Percentiles rank a stretch among this genome's conserved stretches.
These are phyloP conservation scores for Eupithecia insigniata DNA, from an alignment of 2,888 invertebrate species.

Conservation along the genomic window DNA sequence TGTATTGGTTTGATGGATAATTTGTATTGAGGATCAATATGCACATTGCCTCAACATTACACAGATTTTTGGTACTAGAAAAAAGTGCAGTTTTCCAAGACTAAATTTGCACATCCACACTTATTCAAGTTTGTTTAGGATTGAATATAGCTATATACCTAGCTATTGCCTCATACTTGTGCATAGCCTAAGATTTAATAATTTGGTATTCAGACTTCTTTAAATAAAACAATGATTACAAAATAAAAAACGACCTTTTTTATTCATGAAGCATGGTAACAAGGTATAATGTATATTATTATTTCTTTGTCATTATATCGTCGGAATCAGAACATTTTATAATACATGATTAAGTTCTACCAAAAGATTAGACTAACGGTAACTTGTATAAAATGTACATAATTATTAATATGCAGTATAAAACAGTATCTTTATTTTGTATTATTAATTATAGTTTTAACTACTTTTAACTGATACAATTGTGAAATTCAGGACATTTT, in stretches of 20 bases:
- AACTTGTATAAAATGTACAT: slow-evolving; percentile 84
- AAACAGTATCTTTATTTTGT: slow-evolving; percentile 76
- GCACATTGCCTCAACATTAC: too few relatives aligned
- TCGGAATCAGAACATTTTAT: slow-evolving; percentile 79
- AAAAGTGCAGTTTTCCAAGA: too few relatives aligned
- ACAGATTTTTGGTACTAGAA: background rate
- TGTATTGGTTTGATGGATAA: too few relatives aligned
- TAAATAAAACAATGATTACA: slow-evolving; percentile 72
- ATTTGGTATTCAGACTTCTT: background rate
- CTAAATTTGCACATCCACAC: background rate
- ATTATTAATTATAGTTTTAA: slow-evolving; percentile 13
- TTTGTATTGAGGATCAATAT: too few relatives aligned
- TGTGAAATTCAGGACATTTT: slow-evolving; percentile 56
- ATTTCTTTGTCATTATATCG: slow-evolving; percentile 68
- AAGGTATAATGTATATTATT: slow-evolving; percentile 81
- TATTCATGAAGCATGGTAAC: slow-evolving; percentile 83
- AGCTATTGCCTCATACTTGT: background rate
- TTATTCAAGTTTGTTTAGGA: background rate
- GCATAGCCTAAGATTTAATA: background rate
- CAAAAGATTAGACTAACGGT: slow-evolving; percentile 81
- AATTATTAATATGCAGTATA: slow-evolving; percentile 72
- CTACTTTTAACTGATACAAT: background rate
- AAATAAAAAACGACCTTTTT: slow-evolving; percentile 83
- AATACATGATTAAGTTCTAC: slow-evolving; percentile 77
- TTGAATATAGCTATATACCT: too few relatives aligned